Conservation (phyloP, 2,113 vertebrate genomes). For the Tachysurus fulvidraco region DNA sequence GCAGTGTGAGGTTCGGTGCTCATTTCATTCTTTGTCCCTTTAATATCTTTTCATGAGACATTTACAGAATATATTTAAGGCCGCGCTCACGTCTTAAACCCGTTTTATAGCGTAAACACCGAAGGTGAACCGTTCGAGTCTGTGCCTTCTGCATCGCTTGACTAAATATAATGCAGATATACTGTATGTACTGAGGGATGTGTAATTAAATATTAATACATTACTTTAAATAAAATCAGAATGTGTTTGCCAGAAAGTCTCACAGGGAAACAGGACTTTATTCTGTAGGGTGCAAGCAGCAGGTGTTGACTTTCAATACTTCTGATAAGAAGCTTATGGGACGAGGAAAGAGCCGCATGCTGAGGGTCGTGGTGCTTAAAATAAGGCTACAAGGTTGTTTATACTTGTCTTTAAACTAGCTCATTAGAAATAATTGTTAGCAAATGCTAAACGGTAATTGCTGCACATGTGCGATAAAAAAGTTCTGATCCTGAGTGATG, state of each 20-base stretch:
- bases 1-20: neutral
- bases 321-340: neutral
- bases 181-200: neutral
- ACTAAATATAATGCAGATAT: neutral
- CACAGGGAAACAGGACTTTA: neutral
- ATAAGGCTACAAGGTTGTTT: neutral
- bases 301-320: neutral
- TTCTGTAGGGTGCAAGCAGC: neutral
- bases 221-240: neutral
- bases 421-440: neutral
- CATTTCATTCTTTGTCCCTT: too few species aligned
- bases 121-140: neutral
- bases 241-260: neutral
- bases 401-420: neutral
- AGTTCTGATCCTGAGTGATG: neutral
- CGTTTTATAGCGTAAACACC: neutral
- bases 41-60: too few species aligned
- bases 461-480: neutral
- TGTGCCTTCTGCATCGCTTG: neutral
- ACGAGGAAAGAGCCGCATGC: neutral
- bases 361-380: neutral
- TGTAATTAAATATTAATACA: neutral
- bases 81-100: too few species aligned
- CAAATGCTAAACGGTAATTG: neutral
- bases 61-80: too few species aligned